phyloP scores from a whole-genome alignment of 2,797 vertebrate species.

The Tenualosa ilisha region DNA sequence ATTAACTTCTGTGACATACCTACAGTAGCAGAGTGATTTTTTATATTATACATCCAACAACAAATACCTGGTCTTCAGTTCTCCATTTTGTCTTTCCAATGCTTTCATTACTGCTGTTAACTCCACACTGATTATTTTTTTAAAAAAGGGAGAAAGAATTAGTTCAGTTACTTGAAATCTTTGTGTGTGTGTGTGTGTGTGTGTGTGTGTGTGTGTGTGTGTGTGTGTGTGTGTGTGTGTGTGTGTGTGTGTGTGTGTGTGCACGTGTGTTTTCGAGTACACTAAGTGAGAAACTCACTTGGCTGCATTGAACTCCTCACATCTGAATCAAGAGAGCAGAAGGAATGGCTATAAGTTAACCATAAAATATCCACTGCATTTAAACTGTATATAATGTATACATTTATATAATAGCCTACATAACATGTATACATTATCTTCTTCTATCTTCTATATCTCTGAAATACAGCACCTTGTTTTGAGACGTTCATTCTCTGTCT shows the following conservation, averaged over 20 bases:
- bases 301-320: background rate
- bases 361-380: too few species aligned
- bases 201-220: background rate
- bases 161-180: background rate
- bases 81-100: background rate
- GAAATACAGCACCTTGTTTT: constrained; percentile 6
- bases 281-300: background rate
- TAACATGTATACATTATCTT: too few species aligned
- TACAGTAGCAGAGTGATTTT: too few species aligned
- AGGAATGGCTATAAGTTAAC: background rate
- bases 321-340: background rate
- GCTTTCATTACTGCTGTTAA: background rate
- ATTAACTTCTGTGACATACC: background rate
- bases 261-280: background rate
- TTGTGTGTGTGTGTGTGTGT: too few species aligned
- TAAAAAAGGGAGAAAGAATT: background rate
- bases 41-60: too few species aligned
- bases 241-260: constrained; percentile 13
- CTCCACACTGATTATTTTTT: background rate
- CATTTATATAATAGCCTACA: too few species aligned
- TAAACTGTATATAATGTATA: too few species aligned
- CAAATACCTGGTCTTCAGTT: background rate
- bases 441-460: background rate
- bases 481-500: background rate
- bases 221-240: constrained; percentile 9